These are phyloP conservation scores for Corella eumyota DNA, from an alignment of 23 tunicate species.

Conservation along the genomic window DNA sequence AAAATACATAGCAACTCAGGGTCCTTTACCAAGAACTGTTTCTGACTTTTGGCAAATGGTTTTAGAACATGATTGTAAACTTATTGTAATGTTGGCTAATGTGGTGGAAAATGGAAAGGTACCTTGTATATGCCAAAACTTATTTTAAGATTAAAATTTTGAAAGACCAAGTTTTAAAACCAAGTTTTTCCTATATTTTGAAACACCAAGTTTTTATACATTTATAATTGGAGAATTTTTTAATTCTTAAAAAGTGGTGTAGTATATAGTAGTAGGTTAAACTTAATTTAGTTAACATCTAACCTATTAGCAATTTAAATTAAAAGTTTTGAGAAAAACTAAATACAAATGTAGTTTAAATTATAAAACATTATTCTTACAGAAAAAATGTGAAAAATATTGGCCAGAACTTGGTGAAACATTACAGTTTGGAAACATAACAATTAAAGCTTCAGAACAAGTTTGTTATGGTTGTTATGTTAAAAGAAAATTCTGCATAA, in stretches of 20 bases:
- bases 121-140: no score
- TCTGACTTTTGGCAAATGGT: slow-evolving; percentile 28
- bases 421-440: neutral
- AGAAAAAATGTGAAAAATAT: slow-evolving; percentile 25
- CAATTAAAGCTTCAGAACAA: neutral
- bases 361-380: neutral
- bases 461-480: slow-evolving; percentile 1
- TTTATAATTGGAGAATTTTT: no score
- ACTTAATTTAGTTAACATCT: no score
- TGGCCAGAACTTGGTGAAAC: slow-evolving; percentile 17
- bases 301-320: no score
- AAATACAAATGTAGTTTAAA: no score
- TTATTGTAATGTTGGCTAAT: slow-evolving; percentile 26
- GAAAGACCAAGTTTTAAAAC: no score
- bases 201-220: no score
- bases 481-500: slow-evolving; percentile 3
- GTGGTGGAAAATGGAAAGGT: slow-evolving; percentile 21
- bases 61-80: slow-evolving; percentile 1
- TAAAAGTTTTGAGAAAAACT: no score
- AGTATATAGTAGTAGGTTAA: no score
- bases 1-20: slow-evolving; percentile 34
- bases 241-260: no score
- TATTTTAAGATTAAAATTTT: no score
- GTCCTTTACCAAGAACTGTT: slow-evolving; percentile 10
- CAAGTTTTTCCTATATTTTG: no score